Evolutionary conservation across 1,140 invertebrate species (phyloP).

Genomic region (Leptoteleia sp.): DNA sequence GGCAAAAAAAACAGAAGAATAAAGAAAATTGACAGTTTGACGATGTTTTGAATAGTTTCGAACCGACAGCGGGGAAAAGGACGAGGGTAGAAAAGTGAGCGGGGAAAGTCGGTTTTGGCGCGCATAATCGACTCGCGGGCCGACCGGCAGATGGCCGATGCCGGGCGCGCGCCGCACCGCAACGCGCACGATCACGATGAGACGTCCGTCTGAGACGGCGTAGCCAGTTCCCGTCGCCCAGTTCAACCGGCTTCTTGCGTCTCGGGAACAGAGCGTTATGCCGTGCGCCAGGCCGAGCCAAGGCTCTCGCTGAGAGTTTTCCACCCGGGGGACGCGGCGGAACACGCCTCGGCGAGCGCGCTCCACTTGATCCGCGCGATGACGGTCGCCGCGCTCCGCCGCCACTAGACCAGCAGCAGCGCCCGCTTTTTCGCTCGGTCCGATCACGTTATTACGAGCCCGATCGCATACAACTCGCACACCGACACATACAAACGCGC

Average conservation of each 20-base stretch:
- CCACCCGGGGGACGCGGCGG: constrained; percentile 1
- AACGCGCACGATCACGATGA: constrained; percentile 56
- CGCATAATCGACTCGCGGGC: constrained; percentile 61
- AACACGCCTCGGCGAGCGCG: too few relatives aligned
- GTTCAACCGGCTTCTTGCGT: constrained; percentile 60
- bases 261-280: constrained; percentile 35
- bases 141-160: too few relatives aligned
- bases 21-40: not conserved
- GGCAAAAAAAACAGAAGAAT: not conserved
- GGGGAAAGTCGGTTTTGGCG: constrained; percentile 73
- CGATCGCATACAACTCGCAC: not conserved
- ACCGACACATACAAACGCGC: not conserved
- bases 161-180: constrained; percentile 64
- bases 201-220: constrained; percentile 57
- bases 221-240: constrained; percentile 60
- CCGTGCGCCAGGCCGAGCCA: constrained; percentile 29
- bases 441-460: constrained; percentile 19
- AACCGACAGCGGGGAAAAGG: constrained; percentile 4
- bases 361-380: not conserved
- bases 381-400: constrained; percentile 9
- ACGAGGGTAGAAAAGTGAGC: constrained; percentile 20
- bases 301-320: constrained; percentile 25
- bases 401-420: constrained; percentile 1
- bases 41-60: constrained; percentile 1
- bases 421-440: not conserved